Evolutionary conservation across 2,113 vertebrate species (phyloP), one percentile per base, ranked within the genome.

Genomic region (Periophthalmodon schlosseri): DNA sequence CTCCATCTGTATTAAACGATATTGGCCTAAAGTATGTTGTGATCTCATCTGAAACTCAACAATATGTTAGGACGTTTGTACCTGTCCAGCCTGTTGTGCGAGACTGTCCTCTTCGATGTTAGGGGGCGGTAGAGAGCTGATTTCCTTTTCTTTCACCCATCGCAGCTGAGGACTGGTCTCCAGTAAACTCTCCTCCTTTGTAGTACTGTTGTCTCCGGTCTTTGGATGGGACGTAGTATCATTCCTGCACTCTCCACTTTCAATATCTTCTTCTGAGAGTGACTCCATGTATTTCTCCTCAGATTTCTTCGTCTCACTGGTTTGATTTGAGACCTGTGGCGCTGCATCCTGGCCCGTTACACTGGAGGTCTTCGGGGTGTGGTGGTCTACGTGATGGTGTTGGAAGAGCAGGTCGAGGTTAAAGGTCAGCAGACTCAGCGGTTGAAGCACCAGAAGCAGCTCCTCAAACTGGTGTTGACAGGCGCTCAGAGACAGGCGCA

Each of bases 381-480:
- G 83, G 5, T 91, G 78, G 93, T 94, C 93, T 0, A 94, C 91
- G 77, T 96, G 94, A 84, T 95, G 95, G 83, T 97, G 95, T 90
- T 99, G 97, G 1, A 99, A 99, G 11, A 99, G 95, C 57, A 98
- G 89, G 90, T 99, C 97, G 0, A 99, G 93, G 92, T 95, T 96
- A 87, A 99, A 99, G 77, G 98, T 98, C 65, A 99, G 94, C 83
- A 99, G 95, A 50, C 97, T 96, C 66, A 99, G 95, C 0, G 98
- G 98, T 90, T 99, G 98, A 5, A 99, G 90, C 57, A 99, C 91
- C 2, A 99, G 94, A 73, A 99, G 95, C 64, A 99, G 94, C 89
- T 99, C 97, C 79, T 99, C 97, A 0, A 97, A 96, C 77, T 97
- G 94, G 72, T 93, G 84, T 36, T 95, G 95, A 84, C 96, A 98